These are phyloP conservation scores for Carpatolechia fugitivella DNA, from an alignment of 2,888 invertebrate genomes.

Conservation along the genomic window DNA sequence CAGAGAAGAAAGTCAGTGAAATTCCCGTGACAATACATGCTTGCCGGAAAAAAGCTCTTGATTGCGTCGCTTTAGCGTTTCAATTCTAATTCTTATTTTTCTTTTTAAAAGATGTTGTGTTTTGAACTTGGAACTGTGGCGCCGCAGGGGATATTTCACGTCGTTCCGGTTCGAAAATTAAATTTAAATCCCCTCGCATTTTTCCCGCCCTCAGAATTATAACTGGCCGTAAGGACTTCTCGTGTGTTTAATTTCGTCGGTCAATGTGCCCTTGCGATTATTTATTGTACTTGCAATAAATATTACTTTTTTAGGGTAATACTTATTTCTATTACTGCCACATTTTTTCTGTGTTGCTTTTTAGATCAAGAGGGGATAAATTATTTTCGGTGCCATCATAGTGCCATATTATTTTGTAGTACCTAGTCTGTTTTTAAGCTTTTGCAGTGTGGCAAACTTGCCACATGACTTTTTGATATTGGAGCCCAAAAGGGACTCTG, in stretches of 20 bases:
- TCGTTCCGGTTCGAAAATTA: slow-evolving; percentile 73
- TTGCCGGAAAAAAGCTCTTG: slow-evolving; percentile 17
- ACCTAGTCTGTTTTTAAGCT: too few relatives aligned
- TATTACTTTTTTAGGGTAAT: not conserved
- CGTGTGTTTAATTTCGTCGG: slow-evolving; percentile 57
- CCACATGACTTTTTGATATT: not conserved
- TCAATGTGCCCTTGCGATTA: slow-evolving; percentile 36
- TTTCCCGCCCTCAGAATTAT: slow-evolving; percentile 71
- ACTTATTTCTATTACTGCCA: not conserved
- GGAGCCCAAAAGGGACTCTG: not conserved
- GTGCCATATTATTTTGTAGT: too few relatives aligned
- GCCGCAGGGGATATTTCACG: slow-evolving; percentile 70
- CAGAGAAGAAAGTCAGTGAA: not conserved
- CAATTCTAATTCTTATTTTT: slow-evolving; percentile 47
- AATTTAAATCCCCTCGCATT: slow-evolving; percentile 76
- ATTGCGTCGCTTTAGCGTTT: slow-evolving; percentile 31
- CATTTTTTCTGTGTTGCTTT: not conserved
- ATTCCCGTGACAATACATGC: slow-evolving; percentile 20
- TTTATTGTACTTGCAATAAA: slow-evolving; percentile 21
- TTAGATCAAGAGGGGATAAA: not conserved
- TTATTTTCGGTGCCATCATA: too few relatives aligned
- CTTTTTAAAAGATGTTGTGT: slow-evolving; percentile 48
- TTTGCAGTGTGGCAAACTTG: not conserved
- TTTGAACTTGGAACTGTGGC: slow-evolving; percentile 54
- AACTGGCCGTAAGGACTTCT: slow-evolving; percentile 59